Base-by-base conservation (phyloP, 2,888 invertebrate genomes). In the Leucania comma region DNA sequence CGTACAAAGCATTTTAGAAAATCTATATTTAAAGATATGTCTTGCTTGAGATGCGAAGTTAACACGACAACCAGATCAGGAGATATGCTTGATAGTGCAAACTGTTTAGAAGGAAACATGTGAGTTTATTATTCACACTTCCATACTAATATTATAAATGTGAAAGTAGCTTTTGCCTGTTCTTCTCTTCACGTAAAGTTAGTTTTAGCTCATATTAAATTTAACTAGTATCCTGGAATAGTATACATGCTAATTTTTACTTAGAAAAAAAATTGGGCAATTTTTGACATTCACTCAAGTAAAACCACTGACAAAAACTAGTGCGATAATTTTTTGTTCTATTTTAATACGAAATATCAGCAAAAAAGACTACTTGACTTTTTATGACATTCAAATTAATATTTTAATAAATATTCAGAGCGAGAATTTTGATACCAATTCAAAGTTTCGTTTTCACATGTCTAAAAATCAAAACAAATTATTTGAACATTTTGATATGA, bases 41-140 rank as follows among this genome's bases (percentile, higher is more conserved):
- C 91, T 74, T 95, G 95, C 76, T 87, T 95, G 79, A 89, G 80
- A 82, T 95, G 95, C 73, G 93, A 93, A 90, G 92, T 91, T 38
- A 93, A 93, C 76, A 78, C 85, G 32, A 90, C 90, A 50, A 80
- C 81, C 38, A 87, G 79, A 72, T 81, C 80, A 38, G 83, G 73
- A 50, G 85, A 92, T 80, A 77, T 86, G 76, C 74, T 87, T 10
- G 87, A 89, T 38, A 88, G 86, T 70, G 81, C 86, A 29, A 88
- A 92, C 76, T 95, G 95, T 69, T 88, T 93, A 56, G 91, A 93
- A 80, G 94, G 94, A 53, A 92, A 91, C 61, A 88, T 92, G 95
- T 94, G 83, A 81, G 95, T 91, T 81, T 69, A 51, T 10, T 38
- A 14, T 38, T 14, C 14, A 14, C 14, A 38, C 38, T 38, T 6